phyloP scores from a whole-genome alignment of 2,113 vertebrate species.

The Chitala chitala region DNA sequence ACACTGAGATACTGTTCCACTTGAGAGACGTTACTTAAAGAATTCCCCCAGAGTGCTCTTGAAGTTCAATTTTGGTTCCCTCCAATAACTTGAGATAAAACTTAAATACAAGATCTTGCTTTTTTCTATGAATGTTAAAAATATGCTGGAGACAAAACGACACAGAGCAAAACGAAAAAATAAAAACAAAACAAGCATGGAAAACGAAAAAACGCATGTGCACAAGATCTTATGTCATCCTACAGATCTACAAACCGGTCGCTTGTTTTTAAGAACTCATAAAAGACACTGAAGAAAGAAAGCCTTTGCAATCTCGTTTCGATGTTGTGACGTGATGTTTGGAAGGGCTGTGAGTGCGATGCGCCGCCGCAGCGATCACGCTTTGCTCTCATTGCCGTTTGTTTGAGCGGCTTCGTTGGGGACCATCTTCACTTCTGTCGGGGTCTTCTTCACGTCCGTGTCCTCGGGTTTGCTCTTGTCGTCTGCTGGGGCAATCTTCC shows the following conservation, averaged over 20 bases:
- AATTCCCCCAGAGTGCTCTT: constrained; percentile 33
- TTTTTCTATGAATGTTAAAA: constrained; percentile 33
- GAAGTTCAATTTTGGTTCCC: constrained; percentile 24
- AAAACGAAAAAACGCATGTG: constrained; percentile 59
- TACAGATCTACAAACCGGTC: constrained; percentile 64
- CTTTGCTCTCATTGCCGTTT: constrained; percentile 93
- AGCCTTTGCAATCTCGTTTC: constrained; percentile 45
- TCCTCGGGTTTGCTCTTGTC: constrained; percentile 68
- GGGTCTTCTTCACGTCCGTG: constrained; percentile 67
- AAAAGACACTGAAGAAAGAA: constrained; percentile 79
- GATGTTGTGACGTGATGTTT: constrained; percentile 53
- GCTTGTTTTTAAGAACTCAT: constrained; percentile 62
- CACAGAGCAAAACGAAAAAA: constrained; percentile 24
- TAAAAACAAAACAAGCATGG: not conserved
- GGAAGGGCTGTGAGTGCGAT: constrained; percentile 47
- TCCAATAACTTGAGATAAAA: constrained; percentile 21
- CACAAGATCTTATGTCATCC: constrained; percentile 68
- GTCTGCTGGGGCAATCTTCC: constrained; percentile 74
- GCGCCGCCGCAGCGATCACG: constrained; percentile 62
- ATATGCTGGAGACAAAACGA: not conserved
- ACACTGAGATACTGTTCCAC: constrained; percentile 23
- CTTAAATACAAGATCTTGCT: constrained; percentile 21
- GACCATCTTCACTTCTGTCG: constrained; percentile 83
- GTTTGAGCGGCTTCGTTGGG: constrained; percentile 90
- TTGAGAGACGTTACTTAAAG: constrained; percentile 29